phyloP scores from a whole-genome alignment of 1,140 invertebrate species.

The Physella acuta region DNA sequence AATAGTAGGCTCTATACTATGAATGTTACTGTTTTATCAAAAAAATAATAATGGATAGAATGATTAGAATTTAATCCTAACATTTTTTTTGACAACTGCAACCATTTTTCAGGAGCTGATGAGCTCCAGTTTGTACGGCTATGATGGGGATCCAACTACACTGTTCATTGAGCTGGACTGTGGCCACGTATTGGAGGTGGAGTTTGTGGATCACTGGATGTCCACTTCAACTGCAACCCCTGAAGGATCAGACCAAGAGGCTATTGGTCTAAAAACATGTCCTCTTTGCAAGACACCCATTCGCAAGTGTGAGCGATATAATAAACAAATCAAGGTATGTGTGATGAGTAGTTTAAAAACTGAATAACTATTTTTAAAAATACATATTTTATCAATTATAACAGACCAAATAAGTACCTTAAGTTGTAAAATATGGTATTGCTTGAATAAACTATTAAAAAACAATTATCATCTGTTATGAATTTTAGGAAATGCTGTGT shows the following conservation, averaged over 20 bases:
- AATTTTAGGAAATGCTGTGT: background rate
- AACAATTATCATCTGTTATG: no score
- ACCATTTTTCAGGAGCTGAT: constrained; percentile 10
- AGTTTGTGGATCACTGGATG: constrained; percentile 58
- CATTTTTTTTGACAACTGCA: background rate
- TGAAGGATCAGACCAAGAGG: constrained; percentile 50
- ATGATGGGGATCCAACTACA: constrained; percentile 22
- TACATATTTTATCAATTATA: no score
- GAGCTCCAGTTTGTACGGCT: constrained; percentile 4
- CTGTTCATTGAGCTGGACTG: constrained; percentile 33
- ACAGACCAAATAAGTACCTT: no score
- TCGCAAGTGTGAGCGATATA: constrained; percentile 66
- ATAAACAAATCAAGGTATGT: constrained; percentile 66
- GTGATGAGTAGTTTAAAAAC: no score
- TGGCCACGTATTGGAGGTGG: constrained; percentile 33
- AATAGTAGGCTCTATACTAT: no score
- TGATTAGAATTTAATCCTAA: background rate
- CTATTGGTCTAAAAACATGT: constrained; percentile 66
- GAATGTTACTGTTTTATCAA: no score
- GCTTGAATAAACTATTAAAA: no score
- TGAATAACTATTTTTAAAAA: no score
- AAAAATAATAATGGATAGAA: no score
- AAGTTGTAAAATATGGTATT: no score
- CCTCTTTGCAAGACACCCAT: constrained; percentile 69
- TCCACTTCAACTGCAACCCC: constrained; percentile 65